phyloP scores from a whole-genome alignment of 2,888 invertebrate genomes.

The Emmelina monodactyla region DNA sequence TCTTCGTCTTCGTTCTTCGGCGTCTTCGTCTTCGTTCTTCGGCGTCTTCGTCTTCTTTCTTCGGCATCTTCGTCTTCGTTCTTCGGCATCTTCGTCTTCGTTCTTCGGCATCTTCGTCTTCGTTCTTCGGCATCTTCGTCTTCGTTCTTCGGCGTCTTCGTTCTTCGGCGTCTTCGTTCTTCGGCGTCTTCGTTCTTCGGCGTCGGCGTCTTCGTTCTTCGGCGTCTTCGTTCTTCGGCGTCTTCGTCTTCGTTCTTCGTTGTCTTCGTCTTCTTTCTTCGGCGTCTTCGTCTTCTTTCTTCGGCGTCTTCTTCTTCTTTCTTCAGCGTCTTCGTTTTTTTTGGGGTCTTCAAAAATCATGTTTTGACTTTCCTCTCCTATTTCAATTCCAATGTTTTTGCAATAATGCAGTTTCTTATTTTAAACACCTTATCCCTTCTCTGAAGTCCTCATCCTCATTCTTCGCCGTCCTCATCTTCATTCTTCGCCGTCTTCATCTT shows the following conservation, averaged over 20 bases:
- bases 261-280: slow-evolving; percentile 10
- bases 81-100: slow-evolving; percentile 7
- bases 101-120: neutral
- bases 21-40: slow-evolving; percentile 6
- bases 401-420: too few species aligned
- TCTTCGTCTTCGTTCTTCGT: slow-evolving; percentile 10
- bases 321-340: neutral
- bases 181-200: slow-evolving; percentile 1
- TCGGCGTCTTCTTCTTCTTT: neutral
- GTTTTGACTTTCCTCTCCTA: neutral
- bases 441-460: neutral
- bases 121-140: neutral
- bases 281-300: slow-evolving; percentile 3
- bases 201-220: neutral
- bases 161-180: neutral
- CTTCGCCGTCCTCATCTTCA: neutral
- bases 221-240: slow-evolving; percentile 4
- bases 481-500: neutral
- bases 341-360: neutral
- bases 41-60: slow-evolving; percentile 10
- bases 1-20: neutral
- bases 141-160: neutral
- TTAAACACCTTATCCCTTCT: neutral
- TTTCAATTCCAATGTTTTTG: neutral
- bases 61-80: slow-evolving; percentile 8